These are phyloP conservation scores for Eulemur rubriventer DNA, from an alignment of 2,797 vertebrate genomes.

Conservation along the genomic window DNA sequence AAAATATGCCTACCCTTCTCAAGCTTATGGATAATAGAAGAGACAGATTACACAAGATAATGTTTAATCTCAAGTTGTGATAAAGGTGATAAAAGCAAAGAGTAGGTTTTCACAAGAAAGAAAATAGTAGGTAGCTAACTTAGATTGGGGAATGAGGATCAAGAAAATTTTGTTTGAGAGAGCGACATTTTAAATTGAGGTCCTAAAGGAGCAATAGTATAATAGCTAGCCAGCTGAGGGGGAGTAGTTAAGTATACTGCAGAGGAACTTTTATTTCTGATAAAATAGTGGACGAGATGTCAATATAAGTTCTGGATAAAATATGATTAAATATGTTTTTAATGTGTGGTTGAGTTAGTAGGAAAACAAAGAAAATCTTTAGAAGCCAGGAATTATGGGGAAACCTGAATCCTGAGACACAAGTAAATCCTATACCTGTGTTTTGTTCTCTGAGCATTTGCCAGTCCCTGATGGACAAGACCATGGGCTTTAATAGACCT, in stretches of 20 bases:
- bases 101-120: neutral
- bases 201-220: neutral
- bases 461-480: neutral
- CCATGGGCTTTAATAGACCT: neutral
- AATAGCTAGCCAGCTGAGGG: neutral
- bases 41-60: neutral
- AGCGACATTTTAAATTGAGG: neutral
- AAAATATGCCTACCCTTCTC: neutral
- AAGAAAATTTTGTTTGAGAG: neutral
- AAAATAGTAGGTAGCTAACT: neutral
- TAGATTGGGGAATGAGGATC: neutral
- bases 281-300: neutral
- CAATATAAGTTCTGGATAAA: neutral
- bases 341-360: neutral
- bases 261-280: neutral
- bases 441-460: conserved; percentile 3
- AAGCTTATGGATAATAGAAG: neutral
- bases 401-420: neutral
- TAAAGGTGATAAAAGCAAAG: neutral
- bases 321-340: neutral
- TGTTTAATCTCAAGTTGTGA: neutral
- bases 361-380: neutral
- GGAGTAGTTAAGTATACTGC: neutral
- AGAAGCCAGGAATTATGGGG: neutral
- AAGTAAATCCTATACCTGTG: neutral